A percentile compares a stretch with the other conserved stretches of the same genome.
Evolutionary conservation across 2,797 vertebrate species (phyloP).

Genomic region (Anabas testudineus): DNA sequence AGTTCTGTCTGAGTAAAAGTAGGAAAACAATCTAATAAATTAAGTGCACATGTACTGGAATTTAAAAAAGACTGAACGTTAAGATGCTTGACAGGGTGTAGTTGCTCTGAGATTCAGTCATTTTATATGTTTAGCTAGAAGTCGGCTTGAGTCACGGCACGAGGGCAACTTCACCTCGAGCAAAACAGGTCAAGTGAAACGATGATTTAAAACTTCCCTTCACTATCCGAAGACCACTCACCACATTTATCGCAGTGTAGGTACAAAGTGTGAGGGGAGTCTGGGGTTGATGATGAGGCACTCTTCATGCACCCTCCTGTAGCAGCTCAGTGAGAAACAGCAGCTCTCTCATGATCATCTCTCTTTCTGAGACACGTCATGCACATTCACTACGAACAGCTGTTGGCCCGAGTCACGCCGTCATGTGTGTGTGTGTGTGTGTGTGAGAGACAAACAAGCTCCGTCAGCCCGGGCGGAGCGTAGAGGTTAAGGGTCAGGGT

Average conservation of each 20-base stretch:
- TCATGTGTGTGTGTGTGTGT: too few species aligned
- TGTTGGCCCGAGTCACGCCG: neutral
- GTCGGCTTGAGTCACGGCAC: conserved; percentile 12
- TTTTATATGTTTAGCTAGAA: conserved; percentile 26
- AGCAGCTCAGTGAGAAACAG: conserved; percentile 70
- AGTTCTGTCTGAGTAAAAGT: conserved; percentile 15
- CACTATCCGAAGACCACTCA: conserved; percentile 2
- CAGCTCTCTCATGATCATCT: conserved; percentile 19
- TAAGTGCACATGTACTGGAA: conserved; percentile 44
- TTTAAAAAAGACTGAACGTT: conserved; percentile 13
- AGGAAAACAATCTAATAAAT: conserved; percentile 40
- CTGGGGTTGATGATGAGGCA: conserved; percentile 63
- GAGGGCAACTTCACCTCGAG: conserved; percentile 33
- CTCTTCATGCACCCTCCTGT: conserved; percentile 78
- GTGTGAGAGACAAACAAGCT: conserved; percentile 28
- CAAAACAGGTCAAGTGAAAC: conserved; percentile 2
- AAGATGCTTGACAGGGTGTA: conserved; percentile 16
- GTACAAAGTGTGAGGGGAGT: conserved; percentile 15
- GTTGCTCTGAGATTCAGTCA: conserved; percentile 20
- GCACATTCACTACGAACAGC: conserved; percentile 50
- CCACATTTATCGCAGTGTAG: conserved; percentile 10
- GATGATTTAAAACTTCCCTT: conserved; percentile 7
- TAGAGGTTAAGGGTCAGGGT: conserved; percentile 57
- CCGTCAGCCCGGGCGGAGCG: conserved; percentile 18
- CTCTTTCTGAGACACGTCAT: conserved; percentile 38